Percentiles rank a stretch among this genome's conserved stretches.
Evolutionary conservation across 2,888 invertebrate species (phyloP).

Genomic region (Drosophila multiciliata): DNA sequence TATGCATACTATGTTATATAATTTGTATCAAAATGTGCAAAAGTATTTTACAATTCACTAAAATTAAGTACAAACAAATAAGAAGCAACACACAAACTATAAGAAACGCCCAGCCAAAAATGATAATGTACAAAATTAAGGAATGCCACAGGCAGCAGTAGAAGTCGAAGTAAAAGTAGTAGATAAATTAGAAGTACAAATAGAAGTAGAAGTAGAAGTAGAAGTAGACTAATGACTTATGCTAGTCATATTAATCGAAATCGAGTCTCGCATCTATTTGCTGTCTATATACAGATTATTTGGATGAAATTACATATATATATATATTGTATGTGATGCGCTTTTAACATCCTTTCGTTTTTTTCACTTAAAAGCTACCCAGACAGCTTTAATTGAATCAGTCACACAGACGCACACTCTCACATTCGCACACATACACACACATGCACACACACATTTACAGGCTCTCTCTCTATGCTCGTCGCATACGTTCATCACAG

Average conservation of each 20-base stretch:
- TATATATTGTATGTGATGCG: constrained; percentile 18
- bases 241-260: constrained; percentile 13
- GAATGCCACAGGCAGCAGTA: constrained; percentile 42
- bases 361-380: constrained; percentile 53
- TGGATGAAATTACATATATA: background rate
- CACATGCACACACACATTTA: constrained; percentile 38
- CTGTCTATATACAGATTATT: constrained; percentile 19
- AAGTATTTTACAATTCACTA: constrained; percentile 69
- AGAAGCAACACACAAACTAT: constrained; percentile 46
- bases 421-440: constrained; percentile 4
- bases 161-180: constrained; percentile 6
- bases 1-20: constrained; percentile 74
- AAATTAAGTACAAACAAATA: constrained; percentile 74
- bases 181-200: constrained; percentile 10
- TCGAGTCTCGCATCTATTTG: constrained; percentile 17
- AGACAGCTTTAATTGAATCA: constrained; percentile 68
- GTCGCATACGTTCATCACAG: constrained; percentile 83
- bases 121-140: constrained; percentile 61
- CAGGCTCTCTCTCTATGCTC: constrained; percentile 26
- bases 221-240: constrained; percentile 13
- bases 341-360: constrained; percentile 15
- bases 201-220: constrained; percentile 8
- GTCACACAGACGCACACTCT: constrained; percentile 24
- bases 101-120: constrained; percentile 55
- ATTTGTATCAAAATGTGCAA: constrained; percentile 69